phyloP scores from a whole-genome alignment of 1,140 invertebrate genomes.

The Lepidostoma basale region DNA sequence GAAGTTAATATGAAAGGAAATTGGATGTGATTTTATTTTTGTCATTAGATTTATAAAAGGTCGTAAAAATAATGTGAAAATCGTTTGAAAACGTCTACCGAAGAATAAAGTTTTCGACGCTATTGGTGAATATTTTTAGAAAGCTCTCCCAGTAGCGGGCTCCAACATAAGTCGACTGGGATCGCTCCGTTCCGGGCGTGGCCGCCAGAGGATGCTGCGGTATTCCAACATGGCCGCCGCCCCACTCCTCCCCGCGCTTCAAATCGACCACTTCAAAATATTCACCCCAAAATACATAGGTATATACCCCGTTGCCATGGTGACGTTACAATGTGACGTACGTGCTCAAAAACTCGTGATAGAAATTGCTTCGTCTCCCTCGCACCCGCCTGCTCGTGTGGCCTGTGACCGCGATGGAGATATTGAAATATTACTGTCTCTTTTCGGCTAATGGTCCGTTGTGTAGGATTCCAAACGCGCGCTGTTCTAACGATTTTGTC shows the following conservation, averaged over 20 bases:
- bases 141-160: no score
- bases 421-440: slow-evolving; percentile 9
- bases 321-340: slow-evolving; percentile 55
- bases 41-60: not conserved
- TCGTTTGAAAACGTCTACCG: not conserved
- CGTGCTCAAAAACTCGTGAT: slow-evolving; percentile 37
- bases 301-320: slow-evolving; percentile 60
- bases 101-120: not conserved
- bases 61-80: not conserved
- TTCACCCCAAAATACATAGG: slow-evolving; percentile 57
- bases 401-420: not conserved
- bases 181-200: slow-evolving; percentile 25
- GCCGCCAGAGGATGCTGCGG: slow-evolving; percentile 24
- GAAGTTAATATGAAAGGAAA: no score
- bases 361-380: slow-evolving; percentile 54
- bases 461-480: not conserved
- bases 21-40: not conserved
- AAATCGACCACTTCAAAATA: slow-evolving; percentile 57
- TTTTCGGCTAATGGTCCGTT: slow-evolving; percentile 9
- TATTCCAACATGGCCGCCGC: slow-evolving; percentile 60
- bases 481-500: slow-evolving; percentile 14
- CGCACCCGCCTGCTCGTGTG: slow-evolving; percentile 46
- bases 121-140: not conserved
- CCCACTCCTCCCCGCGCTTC: slow-evolving; percentile 44
- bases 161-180: slow-evolving; percentile 22